These are phyloP conservation scores for Umimayanthus kanabou DNA, from an alignment of 92 coral and sea anemone species.

Conservation along the genomic window DNA sequence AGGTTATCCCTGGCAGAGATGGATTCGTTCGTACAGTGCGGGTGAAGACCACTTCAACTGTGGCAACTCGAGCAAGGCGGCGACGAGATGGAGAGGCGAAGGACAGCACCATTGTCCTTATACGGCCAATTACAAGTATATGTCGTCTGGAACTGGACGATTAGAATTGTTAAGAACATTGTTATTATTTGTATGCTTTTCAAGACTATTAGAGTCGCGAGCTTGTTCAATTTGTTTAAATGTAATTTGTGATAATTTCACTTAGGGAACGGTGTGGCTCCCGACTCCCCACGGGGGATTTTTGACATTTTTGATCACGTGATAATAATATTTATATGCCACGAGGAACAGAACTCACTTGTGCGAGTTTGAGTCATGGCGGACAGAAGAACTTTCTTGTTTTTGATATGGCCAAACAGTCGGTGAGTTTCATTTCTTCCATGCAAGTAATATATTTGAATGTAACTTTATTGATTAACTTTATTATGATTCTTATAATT, in stretches of 20 bases:
- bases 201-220: constrained; percentile 13
- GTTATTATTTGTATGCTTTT: background rate
- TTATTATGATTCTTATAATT: no score
- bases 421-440: no score
- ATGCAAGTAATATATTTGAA: no score
- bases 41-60: constrained; percentile 29
- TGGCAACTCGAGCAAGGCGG: constrained; percentile 53
- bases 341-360: no score
- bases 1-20: constrained; percentile 31
- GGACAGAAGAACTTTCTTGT: no score
- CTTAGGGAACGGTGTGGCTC: constrained; percentile 52
- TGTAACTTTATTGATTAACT: no score
- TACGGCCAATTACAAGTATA: constrained; percentile 50
- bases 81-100: constrained; percentile 43
- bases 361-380: no score
- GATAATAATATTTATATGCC: no score
- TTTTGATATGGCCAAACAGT: no score
- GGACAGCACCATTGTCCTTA: constrained; percentile 22
- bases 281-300: background rate
- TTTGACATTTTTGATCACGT: background rate
- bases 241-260: constrained; percentile 22
- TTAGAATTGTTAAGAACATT: no score
- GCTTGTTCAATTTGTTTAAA: constrained; percentile 11
- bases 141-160: constrained; percentile 33
- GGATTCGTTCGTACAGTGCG: no score